Base-by-base conservation (phyloP, 1,140 invertebrate genomes). In the Argopecten irradians region DNA sequence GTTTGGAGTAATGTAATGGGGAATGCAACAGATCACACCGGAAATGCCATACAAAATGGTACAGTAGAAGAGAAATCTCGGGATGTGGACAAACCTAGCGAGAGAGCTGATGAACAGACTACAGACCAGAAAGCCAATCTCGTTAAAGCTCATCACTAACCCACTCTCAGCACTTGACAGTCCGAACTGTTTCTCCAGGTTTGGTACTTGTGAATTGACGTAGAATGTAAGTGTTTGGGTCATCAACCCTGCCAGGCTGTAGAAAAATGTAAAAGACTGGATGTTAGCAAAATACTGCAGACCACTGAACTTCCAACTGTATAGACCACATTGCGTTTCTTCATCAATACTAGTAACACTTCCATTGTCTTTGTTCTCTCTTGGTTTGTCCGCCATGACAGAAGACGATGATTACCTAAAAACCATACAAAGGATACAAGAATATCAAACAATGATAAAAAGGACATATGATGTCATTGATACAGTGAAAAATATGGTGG, bases 71-170 rank as follows among this genome's bases (percentile, higher is more conserved):
- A 94, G 86, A 11, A 91, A 85, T 14, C 93, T 85, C 1, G 93
- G 93, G n/a, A 92, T 92, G 82, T 94, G 92, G 14, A 88, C 82
- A 16, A 85, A 87, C 0, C 89, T 88, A 22, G 91, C 90, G 39
- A 92, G 88, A 83, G 91, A 91, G 35, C 91, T 91, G 82, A 93
- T 88, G 82, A 92, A 89, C 5, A 93, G 86, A 0, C 90, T 92
- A 46, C 90, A 90, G 5, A 90, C 39, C 32, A 94, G 82, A 86
- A 91, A 93, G 28, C 91, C 92, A 11, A 93, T 89, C 82, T 94
- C 93, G 88, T 94, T 93, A 84, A 90, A 91, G 88, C 90, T 91
- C 87, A 93, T 88, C 1, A 94, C 84, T 41, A 93, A 88, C 11
- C 93, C 93, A 28, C 86, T 90, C 46, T 93, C 83, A 33, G 90